phyloP scores from a whole-genome alignment of 2,888 invertebrate genomes.

The Bellardia bayeri region DNA sequence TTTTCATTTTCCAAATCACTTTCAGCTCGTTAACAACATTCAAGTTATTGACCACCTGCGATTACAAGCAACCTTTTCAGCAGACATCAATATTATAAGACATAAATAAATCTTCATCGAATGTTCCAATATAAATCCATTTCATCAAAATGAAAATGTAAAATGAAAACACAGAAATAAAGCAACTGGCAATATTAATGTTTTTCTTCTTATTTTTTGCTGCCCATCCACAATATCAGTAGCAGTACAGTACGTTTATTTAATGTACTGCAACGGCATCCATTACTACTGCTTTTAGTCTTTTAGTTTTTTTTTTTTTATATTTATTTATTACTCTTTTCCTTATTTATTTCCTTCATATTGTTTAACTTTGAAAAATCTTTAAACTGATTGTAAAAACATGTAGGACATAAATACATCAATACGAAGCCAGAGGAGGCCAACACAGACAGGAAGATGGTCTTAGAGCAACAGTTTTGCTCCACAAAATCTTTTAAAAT shows the following conservation, averaged over 20 bases:
- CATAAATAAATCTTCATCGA: constrained; percentile 39
- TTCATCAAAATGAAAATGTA: constrained; percentile 48
- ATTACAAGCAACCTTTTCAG: constrained; percentile 26
- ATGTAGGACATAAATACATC: constrained; percentile 12
- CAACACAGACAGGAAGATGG: background rate
- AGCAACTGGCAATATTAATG: constrained; percentile 3
- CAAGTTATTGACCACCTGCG: constrained; percentile 45
- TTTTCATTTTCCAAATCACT: constrained; percentile 17
- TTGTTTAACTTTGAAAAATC: constrained; percentile 32
- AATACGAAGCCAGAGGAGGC: background rate
- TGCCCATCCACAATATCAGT: background rate
- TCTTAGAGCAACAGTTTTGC: too few relatives aligned
- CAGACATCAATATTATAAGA: constrained; percentile 31
- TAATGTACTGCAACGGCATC: constrained; percentile 48
- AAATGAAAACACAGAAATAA: constrained; percentile 11
- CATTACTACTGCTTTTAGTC: constrained; percentile 16
- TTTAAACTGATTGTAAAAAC: constrained; percentile 39
- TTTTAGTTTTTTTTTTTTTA: background rate
- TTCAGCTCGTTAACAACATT: constrained; percentile 22
- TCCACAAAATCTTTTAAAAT: too few relatives aligned
- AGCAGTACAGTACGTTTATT: background rate
- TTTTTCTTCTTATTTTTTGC: background rate
- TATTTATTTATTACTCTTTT: constrained; percentile 27
- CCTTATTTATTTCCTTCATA: constrained; percentile 44
- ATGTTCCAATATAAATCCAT: constrained; percentile 35